These are phyloP conservation scores for Ifrita kowaldi DNA, from an alignment of 2,113 vertebrate genomes.

Conservation along the genomic window DNA sequence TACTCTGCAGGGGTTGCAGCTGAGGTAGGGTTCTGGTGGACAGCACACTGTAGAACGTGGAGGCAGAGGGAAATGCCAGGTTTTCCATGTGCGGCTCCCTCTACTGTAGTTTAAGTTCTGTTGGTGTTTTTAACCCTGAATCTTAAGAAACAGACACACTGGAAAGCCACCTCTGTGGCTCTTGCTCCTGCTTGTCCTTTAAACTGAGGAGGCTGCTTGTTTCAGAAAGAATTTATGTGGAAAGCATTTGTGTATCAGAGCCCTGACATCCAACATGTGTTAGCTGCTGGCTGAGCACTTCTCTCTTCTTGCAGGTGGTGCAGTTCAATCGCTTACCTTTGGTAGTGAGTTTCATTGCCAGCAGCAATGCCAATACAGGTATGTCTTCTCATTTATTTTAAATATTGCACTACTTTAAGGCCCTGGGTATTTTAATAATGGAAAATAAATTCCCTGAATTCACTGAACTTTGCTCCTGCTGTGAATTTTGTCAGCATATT, in stretches of 20 bases:
- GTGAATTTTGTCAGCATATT: background rate
- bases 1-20: background rate
- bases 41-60: fast-evolving
- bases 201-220: background rate
- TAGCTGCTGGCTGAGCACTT: background rate
- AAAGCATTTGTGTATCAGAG: background rate
- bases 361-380: constrained; percentile 95
- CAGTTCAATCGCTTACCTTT: constrained; percentile 95
- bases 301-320: constrained; percentile 59
- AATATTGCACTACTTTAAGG: background rate
- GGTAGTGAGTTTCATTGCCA: constrained; percentile 97
- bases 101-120: background rate
- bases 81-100: background rate
- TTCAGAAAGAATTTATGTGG: background rate
- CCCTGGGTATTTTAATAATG: background rate
- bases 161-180: background rate
- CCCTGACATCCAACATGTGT: fast-evolving
- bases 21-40: background rate
- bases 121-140: background rate
- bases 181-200: background rate
- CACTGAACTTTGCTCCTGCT: background rate
- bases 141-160: background rate
- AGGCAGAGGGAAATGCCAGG: background rate
- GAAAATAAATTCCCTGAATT: background rate
- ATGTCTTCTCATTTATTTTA: background rate